phyloP scores from a whole-genome alignment of 2,113 vertebrate species.

The Rhinichthys klamathensis region DNA sequence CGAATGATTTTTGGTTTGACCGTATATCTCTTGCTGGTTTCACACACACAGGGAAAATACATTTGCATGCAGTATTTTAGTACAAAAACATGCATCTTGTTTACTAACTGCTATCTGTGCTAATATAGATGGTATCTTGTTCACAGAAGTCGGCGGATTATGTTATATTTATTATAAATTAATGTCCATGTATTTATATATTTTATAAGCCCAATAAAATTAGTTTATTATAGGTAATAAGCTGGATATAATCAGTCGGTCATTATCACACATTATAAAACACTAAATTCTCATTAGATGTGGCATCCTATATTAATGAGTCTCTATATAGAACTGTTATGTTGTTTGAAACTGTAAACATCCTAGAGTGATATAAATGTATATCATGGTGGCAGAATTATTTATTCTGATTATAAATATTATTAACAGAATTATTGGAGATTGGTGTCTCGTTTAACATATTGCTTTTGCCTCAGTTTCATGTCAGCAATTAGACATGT shows the following conservation, averaged over 20 bases:
- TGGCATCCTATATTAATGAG: background rate
- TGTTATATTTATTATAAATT: too few relatives aligned
- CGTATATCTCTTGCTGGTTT: background rate
- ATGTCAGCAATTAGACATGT: too few relatives aligned
- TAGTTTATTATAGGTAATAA: too few relatives aligned
- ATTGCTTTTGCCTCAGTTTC: too few relatives aligned
- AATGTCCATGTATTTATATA: too few relatives aligned
- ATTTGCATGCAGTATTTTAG: background rate
- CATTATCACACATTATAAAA: background rate
- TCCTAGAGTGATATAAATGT: background rate
- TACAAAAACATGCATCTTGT: background rate
- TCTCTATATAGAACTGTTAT: background rate
- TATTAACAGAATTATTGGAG: too few relatives aligned
- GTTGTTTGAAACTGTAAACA: background rate
- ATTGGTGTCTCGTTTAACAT: too few relatives aligned
- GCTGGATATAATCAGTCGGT: background rate
- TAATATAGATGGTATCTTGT: background rate
- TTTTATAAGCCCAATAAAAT: too few relatives aligned
- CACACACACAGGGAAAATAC: background rate
- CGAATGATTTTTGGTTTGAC: too few relatives aligned
- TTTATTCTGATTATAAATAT: constrained; percentile 4
- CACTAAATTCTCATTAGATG: background rate
- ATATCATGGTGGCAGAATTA: background rate
- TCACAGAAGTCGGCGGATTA: background rate
- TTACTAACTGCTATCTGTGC: background rate